These are phyloP conservation scores for Tetrax tetrax DNA, from an alignment of 2,113 vertebrate genomes.

Conservation along the genomic window DNA sequence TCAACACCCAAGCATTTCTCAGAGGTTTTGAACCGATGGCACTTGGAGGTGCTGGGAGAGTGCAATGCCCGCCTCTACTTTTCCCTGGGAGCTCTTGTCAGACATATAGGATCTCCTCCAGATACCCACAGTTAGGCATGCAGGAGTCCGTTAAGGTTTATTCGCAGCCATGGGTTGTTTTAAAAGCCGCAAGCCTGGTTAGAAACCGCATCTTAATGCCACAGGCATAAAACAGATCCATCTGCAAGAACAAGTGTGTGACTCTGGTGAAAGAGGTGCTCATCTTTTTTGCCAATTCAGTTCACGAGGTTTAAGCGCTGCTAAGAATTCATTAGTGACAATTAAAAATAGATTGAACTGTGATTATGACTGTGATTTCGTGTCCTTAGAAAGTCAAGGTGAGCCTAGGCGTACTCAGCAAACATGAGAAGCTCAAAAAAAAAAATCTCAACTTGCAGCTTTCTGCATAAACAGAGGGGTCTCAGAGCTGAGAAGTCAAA, in stretches of 20 bases:
- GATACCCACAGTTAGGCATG: neutral
- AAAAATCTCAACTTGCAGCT: neutral
- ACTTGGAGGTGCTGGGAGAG: neutral
- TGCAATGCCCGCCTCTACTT: neutral
- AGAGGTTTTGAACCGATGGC: neutral
- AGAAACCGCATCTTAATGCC: neutral
- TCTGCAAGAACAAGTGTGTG: neutral
- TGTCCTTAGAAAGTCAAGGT: neutral
- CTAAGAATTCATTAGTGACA: neutral
- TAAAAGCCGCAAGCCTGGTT: neutral
- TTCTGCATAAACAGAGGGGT: neutral
- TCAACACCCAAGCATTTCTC: neutral
- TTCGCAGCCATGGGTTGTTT: neutral
- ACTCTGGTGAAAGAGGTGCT: neutral
- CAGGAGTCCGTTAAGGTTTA: neutral
- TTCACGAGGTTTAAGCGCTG: neutral
- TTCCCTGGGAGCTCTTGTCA: neutral
- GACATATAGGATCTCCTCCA: neutral
- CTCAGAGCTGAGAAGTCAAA: neutral
- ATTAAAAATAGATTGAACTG: neutral
- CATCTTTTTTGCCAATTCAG: neutral
- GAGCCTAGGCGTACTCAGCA: neutral
- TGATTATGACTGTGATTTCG: neutral
- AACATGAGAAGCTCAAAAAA: neutral
- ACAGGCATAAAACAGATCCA: neutral